Conservation (phyloP, 2,113 vertebrate species). For the Chionodraco myersi region DNA sequence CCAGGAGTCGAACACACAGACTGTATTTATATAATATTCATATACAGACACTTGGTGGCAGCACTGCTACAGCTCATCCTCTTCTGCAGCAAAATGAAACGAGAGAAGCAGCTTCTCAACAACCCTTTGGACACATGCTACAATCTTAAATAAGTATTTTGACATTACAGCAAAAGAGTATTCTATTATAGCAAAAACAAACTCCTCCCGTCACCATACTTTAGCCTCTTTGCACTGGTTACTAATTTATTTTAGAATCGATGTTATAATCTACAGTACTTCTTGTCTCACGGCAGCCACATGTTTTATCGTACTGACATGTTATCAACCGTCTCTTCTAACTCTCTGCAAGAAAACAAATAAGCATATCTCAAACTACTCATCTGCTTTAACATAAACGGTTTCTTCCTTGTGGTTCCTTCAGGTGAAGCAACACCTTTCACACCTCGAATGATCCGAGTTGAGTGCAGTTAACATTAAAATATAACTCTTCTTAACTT, state of each 20-base stretch:
- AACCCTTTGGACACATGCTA: slow-evolving; percentile 7
- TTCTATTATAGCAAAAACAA: too few species aligned
- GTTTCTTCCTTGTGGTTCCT: neutral
- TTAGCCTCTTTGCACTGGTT: neutral
- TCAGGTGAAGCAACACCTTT: neutral
- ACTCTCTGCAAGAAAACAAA: neutral
- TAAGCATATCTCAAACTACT: neutral
- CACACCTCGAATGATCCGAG: neutral
- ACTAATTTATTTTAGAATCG: neutral
- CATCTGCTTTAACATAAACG: neutral
- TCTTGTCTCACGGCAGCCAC: too few species aligned
- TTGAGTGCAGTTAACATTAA: neutral
- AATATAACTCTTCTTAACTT: neutral
- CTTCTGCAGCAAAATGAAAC: neutral
- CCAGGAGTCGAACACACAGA: neutral
- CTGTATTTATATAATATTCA: neutral
- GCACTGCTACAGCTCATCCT: slow-evolving; percentile 12
- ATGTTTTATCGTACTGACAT: too few species aligned
- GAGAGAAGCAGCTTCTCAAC: slow-evolving; percentile 5
- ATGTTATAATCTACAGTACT: neutral
- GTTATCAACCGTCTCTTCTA: too few species aligned
- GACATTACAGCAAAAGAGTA: neutral
- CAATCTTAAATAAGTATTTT: neutral
- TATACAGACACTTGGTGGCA: slow-evolving; percentile 51
- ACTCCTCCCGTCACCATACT: neutral